Conservation (phyloP, 2,113 vertebrate genomes). For the Vombatus ursinus region DNA sequence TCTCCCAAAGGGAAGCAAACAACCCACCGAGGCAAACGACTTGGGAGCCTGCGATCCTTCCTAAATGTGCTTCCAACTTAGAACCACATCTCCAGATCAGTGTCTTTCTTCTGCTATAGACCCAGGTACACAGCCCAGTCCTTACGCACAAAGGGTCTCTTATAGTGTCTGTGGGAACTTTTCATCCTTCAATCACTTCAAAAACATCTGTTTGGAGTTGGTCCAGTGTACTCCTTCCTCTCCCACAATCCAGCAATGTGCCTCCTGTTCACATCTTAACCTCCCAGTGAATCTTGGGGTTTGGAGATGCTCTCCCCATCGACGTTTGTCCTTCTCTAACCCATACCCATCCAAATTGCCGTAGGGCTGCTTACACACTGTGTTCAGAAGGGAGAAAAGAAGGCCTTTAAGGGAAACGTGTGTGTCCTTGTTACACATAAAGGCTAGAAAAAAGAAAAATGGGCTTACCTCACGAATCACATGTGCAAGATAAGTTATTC, state of each 20-base stretch:
- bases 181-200: neutral
- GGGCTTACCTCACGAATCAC: rapidly evolving
- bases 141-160: neutral
- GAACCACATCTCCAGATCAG: neutral
- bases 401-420: neutral
- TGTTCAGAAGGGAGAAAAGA: neutral
- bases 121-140: neutral
- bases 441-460: neutral
- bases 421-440: neutral
- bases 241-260: neutral
- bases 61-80: neutral
- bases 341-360: neutral
- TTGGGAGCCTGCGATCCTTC: neutral
- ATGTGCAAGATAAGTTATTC: neutral
- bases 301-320: neutral
- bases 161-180: neutral
- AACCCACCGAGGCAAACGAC: neutral
- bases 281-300: neutral
- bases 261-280: neutral
- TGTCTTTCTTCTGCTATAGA: neutral
- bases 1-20: neutral
- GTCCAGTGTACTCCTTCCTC: neutral
- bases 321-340: neutral
- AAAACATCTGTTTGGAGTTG: neutral
- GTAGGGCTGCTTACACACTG: neutral